Base-by-base conservation (phyloP, 2,888 invertebrate genomes). In the Lasioglossum marginatum region DNA sequence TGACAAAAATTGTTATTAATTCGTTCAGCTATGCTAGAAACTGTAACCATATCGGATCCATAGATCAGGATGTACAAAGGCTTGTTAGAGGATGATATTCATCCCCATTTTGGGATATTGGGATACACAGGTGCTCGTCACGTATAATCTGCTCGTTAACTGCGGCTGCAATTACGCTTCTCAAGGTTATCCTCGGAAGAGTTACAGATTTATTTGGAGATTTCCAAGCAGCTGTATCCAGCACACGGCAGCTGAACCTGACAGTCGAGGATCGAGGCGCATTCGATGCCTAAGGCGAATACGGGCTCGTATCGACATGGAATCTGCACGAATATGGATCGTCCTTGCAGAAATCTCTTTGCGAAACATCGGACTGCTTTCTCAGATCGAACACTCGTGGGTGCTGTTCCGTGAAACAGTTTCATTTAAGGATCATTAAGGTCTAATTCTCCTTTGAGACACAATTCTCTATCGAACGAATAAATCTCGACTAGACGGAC, bases 161-260 rank as follows among this genome's bases (percentile, higher is more conserved):
- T 19, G 19, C 66, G 66, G 60, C 60, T 60, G 74, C 79, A 87
- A 89, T 89, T 89, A 77, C 72, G 74, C 78, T 52, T 43, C 76
- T 43, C 79, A 85, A 88, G 78, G 81, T 66, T 78, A 48, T 79
- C 82, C 78, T 68, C 23, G 48, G 76, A 85, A 82, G 85, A 90
- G 82, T 79, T 81, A 85, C 81, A 82, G 88, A 86, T 87, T 90
- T 87, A 90, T 89, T 89, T 89, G 79, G 83, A 87, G 87, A 82
- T 85, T 89, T 77, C 79, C 86, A 82, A 81, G 84, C 90, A 90
- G 87, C 84, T 90, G 90, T 86, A 79, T 60, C 79, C 63, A 77
- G 57, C 31, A 1, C 57, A 66, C 52, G 75, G 79, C 89, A 88
- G 88, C 87, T 90, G 90, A 88, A 76, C 60, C 68, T 71, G 82